These are phyloP conservation scores for Nasonia longicornis DNA, from an alignment of 1,140 invertebrate species.

Conservation along the genomic window DNA sequence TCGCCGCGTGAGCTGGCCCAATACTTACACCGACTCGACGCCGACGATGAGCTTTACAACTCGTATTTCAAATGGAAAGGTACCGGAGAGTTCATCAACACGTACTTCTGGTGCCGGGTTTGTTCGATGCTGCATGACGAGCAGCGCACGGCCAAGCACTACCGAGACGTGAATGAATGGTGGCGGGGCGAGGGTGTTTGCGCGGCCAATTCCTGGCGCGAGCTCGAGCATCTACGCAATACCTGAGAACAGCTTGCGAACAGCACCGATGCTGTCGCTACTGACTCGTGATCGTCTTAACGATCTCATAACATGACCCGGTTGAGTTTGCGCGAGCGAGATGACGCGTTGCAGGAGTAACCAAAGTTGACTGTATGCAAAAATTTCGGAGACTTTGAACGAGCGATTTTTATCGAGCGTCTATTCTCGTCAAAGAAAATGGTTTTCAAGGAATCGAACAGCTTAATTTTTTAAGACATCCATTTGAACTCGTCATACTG, in stretches of 20 bases:
- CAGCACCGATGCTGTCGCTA: background rate
- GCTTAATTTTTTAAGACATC: no score
- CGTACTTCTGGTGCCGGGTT: constrained; percentile 94
- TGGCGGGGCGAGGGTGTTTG: constrained; percentile 84
- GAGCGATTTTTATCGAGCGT: no score
- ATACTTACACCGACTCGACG: constrained; percentile 86
- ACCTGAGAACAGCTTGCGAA: constrained; percentile 46
- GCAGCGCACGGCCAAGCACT: constrained; percentile 73
- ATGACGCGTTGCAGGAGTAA: background rate
- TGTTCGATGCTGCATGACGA: constrained; percentile 90
- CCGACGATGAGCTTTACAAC: constrained; percentile 90
- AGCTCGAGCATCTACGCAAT: constrained; percentile 60
- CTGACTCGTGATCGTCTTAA: background rate
- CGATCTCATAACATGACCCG: background rate
- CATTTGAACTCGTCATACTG: no score
- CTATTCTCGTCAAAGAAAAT: no score
- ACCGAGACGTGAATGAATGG: constrained; percentile 88
- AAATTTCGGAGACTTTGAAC: background rate
- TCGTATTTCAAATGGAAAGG: constrained; percentile 92
- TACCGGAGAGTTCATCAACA: constrained; percentile 94
- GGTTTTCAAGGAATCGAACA: no score
- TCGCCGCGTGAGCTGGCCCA: constrained; percentile 86
- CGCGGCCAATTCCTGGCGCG: constrained; percentile 77
- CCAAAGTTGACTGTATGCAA: background rate
- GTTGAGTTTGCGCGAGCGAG: background rate